A percentile compares a stretch with the other conserved stretches of the same genome.
These are phyloP conservation scores for Upupa epops DNA, from an alignment of 2,113 vertebrate species.

Conservation along the genomic window DNA sequence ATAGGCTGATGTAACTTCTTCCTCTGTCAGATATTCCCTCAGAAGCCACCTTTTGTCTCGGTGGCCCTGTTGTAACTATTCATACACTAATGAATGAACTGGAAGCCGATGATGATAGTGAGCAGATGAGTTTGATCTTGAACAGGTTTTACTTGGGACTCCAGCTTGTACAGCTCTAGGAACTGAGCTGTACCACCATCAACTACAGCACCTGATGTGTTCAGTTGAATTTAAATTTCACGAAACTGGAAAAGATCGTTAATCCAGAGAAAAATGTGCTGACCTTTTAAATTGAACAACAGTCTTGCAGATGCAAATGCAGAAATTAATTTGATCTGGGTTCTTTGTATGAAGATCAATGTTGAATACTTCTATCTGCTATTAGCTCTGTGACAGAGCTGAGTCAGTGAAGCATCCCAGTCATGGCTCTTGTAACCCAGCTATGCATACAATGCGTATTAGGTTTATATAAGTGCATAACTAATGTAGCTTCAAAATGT, in stretches of 20 bases:
- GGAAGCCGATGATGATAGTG: slow-evolving; percentile 62
- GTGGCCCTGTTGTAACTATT: slow-evolving; percentile 55
- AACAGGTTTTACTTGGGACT: slow-evolving; percentile 41
- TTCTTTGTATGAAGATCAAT: neutral
- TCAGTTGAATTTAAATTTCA: neutral
- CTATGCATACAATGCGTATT: neutral
- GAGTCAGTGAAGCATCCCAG: neutral
- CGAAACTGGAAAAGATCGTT: neutral
- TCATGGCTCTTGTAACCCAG: neutral
- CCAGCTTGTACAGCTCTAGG: neutral
- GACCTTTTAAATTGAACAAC: neutral
- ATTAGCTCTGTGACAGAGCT: neutral
- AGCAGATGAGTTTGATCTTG: slow-evolving; percentile 63
- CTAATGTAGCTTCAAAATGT: neutral
- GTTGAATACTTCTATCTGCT: neutral
- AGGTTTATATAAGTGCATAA: neutral
- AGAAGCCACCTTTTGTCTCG: slow-evolving; percentile 65
- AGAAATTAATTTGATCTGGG: neutral
- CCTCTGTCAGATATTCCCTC: slow-evolving; percentile 42
- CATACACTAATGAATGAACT: slow-evolving; percentile 54
- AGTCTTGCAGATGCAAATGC: neutral
- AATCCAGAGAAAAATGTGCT: neutral
- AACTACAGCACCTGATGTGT: neutral
- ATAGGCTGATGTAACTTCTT: slow-evolving; percentile 58
- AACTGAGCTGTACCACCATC: neutral